A percentile compares a stretch with the other conserved stretches of the same genome.
phyloP scores from a whole-genome alignment of 2,797 vertebrate species.

The Acridotheres tristis region DNA sequence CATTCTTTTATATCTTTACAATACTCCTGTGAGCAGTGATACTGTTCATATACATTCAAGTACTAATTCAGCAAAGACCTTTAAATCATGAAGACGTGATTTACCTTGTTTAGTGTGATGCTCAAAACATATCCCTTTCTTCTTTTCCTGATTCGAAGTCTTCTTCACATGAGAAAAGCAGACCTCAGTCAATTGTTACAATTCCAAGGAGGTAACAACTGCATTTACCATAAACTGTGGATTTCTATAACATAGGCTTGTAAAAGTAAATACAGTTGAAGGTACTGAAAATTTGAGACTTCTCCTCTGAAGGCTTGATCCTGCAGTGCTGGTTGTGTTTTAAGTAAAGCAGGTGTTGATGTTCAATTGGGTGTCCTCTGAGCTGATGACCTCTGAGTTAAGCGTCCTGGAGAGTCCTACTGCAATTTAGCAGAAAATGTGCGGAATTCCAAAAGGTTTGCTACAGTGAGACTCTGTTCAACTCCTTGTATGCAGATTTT shows the following conservation, averaged over 20 bases:
- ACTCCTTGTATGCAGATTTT: background rate
- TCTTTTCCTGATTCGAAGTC: background rate
- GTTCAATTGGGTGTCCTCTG: background rate
- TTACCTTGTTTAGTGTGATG: background rate
- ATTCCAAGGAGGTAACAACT: background rate
- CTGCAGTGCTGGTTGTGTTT: background rate
- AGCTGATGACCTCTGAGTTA: background rate
- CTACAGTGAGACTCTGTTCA: fast-evolving
- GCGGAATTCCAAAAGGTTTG: background rate
- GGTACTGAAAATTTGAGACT: background rate
- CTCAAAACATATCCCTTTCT: background rate
- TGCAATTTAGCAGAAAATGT: background rate
- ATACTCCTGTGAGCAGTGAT: background rate
- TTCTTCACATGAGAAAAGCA: background rate
- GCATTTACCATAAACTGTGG: background rate
- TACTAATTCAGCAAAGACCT: background rate
- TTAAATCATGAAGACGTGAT: background rate
- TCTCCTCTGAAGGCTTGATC: background rate
- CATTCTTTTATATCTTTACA: background rate
- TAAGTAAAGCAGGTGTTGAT: background rate
- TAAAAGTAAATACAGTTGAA: background rate
- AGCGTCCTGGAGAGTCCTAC: background rate
- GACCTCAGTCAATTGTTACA: background rate
- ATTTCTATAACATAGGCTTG: background rate
- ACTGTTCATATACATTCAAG: background rate